These are phyloP conservation scores for Trachemys scripta DNA, from an alignment of 2,113 vertebrate genomes.

Conservation along the genomic window DNA sequence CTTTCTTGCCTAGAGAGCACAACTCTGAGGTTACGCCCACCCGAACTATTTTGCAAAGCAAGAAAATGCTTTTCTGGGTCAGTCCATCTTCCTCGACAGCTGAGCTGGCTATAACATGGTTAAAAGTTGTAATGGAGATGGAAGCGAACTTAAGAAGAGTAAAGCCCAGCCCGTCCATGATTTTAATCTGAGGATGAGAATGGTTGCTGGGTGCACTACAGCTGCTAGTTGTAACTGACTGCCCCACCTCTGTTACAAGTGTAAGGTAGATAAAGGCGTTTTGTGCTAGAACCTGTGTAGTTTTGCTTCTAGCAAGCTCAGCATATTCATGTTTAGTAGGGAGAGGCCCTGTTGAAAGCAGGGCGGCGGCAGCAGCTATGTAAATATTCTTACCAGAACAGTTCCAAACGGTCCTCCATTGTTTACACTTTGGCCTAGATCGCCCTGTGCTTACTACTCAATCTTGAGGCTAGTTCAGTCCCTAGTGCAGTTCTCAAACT, in stretches of 20 bases:
- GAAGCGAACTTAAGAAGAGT: neutral
- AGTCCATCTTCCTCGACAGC: neutral
- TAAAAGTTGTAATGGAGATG: neutral
- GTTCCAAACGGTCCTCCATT: neutral
- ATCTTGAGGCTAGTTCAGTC: neutral
- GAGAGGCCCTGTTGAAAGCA: neutral
- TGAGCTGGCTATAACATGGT: fast-evolving
- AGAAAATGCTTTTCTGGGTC: neutral
- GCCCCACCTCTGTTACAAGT: neutral
- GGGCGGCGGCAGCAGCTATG: neutral
- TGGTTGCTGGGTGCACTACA: neutral
- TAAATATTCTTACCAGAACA: neutral
- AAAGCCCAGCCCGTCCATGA: neutral
- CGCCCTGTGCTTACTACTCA: neutral
- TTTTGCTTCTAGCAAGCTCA: neutral
- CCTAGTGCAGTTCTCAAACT: no score
- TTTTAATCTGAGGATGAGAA: neutral
- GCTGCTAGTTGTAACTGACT: neutral
- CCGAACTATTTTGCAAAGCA: neutral
- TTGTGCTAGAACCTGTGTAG: neutral
- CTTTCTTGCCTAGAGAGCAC: neutral
- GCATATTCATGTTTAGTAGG: neutral
- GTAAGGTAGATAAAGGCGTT: neutral
- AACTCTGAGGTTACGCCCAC: neutral
- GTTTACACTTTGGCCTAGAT: neutral